phyloP scores from a whole-genome alignment of 2,888 invertebrate species.

The Apocheima hispidaria region DNA sequence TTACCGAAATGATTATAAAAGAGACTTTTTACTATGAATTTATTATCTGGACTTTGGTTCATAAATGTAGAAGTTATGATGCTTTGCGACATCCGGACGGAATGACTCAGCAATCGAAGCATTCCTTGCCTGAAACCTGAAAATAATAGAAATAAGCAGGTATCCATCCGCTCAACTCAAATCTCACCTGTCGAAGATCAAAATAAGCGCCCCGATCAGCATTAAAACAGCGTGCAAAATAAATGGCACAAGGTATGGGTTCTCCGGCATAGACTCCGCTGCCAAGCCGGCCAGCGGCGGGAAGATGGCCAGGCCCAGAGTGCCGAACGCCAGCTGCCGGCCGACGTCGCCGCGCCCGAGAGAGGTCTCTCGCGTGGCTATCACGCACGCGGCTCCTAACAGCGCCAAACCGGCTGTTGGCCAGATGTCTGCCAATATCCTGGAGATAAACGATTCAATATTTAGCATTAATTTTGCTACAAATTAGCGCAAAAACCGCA shows the following conservation, averaged over 20 bases:
- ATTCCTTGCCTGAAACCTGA: too few species aligned
- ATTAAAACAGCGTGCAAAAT: conserved; percentile 86
- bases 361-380: conserved; percentile 93
- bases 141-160: background rate
- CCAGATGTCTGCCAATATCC: conserved; percentile 91
- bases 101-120: too few species aligned
- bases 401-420: conserved; percentile 90
- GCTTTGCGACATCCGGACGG: too few species aligned
- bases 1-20: too few species aligned
- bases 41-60: too few species aligned
- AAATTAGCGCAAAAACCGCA: too few species aligned
- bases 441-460: conserved; percentile 44
- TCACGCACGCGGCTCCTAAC: conserved; percentile 91
- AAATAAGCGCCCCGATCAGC: conserved; percentile 86
- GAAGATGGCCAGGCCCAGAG: conserved; percentile 90
- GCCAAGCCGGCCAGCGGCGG: conserved; percentile 87
- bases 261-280: conserved; percentile 66
- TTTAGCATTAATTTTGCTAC: background rate
- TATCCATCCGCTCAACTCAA: background rate
- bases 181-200: conserved; percentile 84
- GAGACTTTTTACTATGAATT: too few species aligned
- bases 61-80: too few species aligned
- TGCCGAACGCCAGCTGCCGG: conserved; percentile 91
- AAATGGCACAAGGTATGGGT: conserved; percentile 84
- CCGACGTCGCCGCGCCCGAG: conserved; percentile 93